Percentiles rank a stretch among this genome's conserved stretches.
Evolutionary conservation across 2,797 vertebrate species (phyloP).

Genomic region (Sebastes wilsoni): DNA sequence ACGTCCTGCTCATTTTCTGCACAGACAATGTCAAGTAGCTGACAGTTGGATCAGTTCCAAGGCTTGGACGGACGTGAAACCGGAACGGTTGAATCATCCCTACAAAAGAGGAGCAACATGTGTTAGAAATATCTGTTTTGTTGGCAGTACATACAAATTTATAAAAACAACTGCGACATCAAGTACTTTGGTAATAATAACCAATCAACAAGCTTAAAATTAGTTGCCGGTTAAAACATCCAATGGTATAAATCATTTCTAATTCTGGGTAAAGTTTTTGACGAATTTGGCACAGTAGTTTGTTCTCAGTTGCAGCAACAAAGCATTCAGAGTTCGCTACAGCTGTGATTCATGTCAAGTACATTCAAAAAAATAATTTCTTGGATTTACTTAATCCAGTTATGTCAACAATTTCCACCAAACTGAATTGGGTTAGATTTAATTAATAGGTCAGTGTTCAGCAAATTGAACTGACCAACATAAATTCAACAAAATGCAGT

Average conservation of each 20-base stretch:
- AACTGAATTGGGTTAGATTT: background rate
- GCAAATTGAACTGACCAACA: background rate
- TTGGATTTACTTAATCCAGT: too few species aligned
- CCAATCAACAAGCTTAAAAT: background rate
- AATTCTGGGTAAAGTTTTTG: background rate
- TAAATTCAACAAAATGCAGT: background rate
- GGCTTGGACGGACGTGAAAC: background rate
- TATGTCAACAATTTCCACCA: too few species aligned
- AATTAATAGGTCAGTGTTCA: background rate
- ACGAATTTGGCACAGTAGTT: background rate
- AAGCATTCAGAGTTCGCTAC: background rate
- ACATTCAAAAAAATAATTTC: too few species aligned
- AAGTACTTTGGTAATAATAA: background rate
- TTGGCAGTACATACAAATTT: background rate
- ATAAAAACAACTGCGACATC: background rate
- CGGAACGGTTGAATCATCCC: background rate
- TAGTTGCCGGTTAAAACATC: background rate
- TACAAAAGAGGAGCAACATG: background rate
- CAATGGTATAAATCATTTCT: background rate
- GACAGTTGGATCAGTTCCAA: background rate
- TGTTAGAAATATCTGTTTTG: background rate
- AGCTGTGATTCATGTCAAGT: too few species aligned
- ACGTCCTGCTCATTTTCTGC: background rate
- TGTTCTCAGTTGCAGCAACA: background rate
- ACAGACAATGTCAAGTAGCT: background rate